These are phyloP conservation scores for Loripinus fragilis DNA, from an alignment of 2,888 invertebrate species.

Conservation along the genomic window DNA sequence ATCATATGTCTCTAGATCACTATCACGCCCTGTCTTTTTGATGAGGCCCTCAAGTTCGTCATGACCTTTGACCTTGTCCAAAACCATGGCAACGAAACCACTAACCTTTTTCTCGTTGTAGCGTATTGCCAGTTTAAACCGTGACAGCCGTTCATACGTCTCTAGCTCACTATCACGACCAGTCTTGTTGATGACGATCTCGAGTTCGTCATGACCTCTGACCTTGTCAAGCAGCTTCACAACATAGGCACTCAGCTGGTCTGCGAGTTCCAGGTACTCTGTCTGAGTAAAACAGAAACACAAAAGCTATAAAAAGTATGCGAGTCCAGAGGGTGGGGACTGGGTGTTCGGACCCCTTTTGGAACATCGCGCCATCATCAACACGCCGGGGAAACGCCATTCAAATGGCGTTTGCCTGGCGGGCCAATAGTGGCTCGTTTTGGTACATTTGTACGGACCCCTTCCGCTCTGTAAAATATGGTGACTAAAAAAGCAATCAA, in stretches of 20 bases:
- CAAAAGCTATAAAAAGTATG: too few species aligned
- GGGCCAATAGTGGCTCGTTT: too few species aligned
- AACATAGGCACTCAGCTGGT: conserved; percentile 77
- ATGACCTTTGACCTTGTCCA: conserved; percentile 73
- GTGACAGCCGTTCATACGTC: conserved; percentile 71
- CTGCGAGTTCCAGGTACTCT: conserved; percentile 76
- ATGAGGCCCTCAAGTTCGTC: conserved; percentile 79
- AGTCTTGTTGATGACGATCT: conserved; percentile 77
- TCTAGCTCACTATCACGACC: conserved; percentile 70
- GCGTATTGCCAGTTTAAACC: conserved; percentile 78
- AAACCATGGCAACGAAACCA: conserved; percentile 74
- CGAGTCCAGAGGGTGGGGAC: too few species aligned
- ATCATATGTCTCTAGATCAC: conserved; percentile 71
- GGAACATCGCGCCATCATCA: too few species aligned
- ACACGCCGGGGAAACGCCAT: too few species aligned
- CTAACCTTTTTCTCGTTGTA: conserved; percentile 80
- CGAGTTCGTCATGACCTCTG: conserved; percentile 79
- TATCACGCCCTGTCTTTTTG: conserved; percentile 56
- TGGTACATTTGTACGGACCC: too few species aligned
- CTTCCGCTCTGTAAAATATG: too few species aligned
- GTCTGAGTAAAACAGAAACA: too few species aligned
- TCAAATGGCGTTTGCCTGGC: too few species aligned
- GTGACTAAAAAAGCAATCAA: too few species aligned
- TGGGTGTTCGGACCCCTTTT: too few species aligned
- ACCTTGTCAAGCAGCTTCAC: conserved; percentile 80